These are phyloP conservation scores for Idaea aversata DNA, from an alignment of 2,888 invertebrate genomes.

Conservation along the genomic window DNA sequence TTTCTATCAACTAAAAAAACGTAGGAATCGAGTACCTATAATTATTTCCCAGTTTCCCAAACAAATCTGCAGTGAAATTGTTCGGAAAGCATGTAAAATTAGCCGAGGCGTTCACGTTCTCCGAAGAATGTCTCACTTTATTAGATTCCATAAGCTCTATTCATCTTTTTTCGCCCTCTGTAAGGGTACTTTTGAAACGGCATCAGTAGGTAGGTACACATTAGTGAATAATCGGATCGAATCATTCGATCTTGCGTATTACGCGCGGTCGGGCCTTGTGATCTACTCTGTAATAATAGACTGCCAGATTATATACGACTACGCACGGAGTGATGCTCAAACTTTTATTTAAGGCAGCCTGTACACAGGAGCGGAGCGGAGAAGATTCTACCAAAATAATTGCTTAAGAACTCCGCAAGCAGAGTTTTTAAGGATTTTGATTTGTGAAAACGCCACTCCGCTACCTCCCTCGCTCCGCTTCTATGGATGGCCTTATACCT, in stretches of 20 bases:
- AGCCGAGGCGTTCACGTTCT: constrained; percentile 51
- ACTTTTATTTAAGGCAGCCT: constrained; percentile 27
- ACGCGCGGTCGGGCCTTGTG: constrained; percentile 55
- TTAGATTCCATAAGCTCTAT: constrained; percentile 77
- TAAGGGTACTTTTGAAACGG: constrained; percentile 61
- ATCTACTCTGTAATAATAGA: constrained; percentile 70
- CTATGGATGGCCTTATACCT: too few relatives aligned
- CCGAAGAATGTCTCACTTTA: constrained; percentile 71
- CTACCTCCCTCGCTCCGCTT: too few relatives aligned
- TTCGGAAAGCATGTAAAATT: constrained; percentile 43
- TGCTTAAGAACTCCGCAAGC: too few relatives aligned
- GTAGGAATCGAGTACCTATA: too few relatives aligned
- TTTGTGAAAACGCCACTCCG: too few relatives aligned
- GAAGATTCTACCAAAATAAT: too few relatives aligned
- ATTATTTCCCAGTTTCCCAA: not conserved
- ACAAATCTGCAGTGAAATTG: not conserved
- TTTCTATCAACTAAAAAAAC: too few relatives aligned
- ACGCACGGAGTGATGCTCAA: constrained; percentile 46
- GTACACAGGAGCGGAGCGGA: too few relatives aligned
- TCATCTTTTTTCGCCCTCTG: constrained; percentile 71
- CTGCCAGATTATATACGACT: constrained; percentile 68
- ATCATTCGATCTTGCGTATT: constrained; percentile 70
- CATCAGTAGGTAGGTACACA: constrained; percentile 50
- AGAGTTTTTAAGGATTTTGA: too few relatives aligned
- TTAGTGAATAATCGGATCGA: constrained; percentile 75